Evolutionary conservation across 92 coral and sea anemone genomes (phyloP), one percentile per base, ranked within the genome.

Genomic region (Phymanthus crucifer): DNA sequence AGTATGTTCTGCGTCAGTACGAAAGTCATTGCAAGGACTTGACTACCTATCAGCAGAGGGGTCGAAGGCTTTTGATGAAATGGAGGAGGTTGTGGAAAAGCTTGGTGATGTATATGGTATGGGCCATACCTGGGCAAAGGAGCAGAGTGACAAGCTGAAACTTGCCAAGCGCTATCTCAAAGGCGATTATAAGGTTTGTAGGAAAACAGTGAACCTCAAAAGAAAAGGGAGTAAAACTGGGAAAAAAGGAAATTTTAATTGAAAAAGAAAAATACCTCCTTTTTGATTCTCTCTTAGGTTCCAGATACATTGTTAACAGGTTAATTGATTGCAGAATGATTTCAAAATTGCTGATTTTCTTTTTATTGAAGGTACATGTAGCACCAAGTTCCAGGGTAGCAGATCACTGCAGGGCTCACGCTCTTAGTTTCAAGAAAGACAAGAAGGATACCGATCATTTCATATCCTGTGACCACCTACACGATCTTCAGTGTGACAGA

Each of bases 341-440:
- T n/a, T n/a, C n/a, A n/a, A n/a, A 71, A 35, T 71, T 6, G 23
- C 23, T 34, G n/a, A n/a, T 72, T 43, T 7, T 72, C 35, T 3
- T 72, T 45, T 72, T 1, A 38, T 72, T 72, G 33, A 48, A 85
- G 93, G 93, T 86, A 29, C 93, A 89, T 77, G 85, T 89, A 38
- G 82, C 85, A 40, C 78, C 86, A 86, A 78, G 69, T 46, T 85
- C 87, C 74, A 82, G 84, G 33, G 90, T 89, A 31, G 79, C 93
- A 38, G 90, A 86, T 58, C 88, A 89, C 76, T 89, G 93, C 75
- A 66, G 93, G 75, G 87, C 85, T 77, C 86, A 84, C 75, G 88
- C 92, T 71, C 68, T 85, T 46, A 84, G 91, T 66, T 31, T 78
- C 70, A 82, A 80, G 70, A 65, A 56, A 46, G 87, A 89, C 45